phyloP scores from a whole-genome alignment of 1,140 invertebrate genomes.

The Pseudomyrmex sp. region DNA sequence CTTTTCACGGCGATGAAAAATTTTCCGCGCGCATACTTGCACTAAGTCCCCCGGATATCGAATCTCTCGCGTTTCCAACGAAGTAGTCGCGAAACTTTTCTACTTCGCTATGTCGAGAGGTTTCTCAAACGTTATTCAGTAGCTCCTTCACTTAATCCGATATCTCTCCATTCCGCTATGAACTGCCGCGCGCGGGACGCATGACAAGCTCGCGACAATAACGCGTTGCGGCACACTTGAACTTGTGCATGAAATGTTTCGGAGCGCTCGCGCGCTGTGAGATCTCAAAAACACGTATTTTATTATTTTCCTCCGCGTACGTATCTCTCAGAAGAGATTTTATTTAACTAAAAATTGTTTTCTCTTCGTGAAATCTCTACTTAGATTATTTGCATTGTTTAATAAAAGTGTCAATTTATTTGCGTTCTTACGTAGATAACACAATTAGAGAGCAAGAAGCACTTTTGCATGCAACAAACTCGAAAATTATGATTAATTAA shows the following conservation, averaged over 20 bases:
- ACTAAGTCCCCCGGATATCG: conserved; percentile 51
- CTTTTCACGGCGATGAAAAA: conserved; percentile 51
- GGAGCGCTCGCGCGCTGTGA: neutral
- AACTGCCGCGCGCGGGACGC: neutral
- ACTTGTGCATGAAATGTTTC: neutral
- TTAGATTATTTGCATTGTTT: too few relatives aligned
- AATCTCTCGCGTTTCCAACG: conserved; percentile 33
- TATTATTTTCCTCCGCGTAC: neutral
- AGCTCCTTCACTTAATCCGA: conserved; percentile 40
- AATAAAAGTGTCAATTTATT: too few relatives aligned
- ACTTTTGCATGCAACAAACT: too few relatives aligned
- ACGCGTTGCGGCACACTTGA: neutral
- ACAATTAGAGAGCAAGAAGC: too few relatives aligned
- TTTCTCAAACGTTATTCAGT: conserved; percentile 54
- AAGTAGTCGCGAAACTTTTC: conserved; percentile 49
- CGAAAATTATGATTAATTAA: too few relatives aligned
- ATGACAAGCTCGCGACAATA: conserved; percentile 5
- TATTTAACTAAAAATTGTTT: too few relatives aligned
- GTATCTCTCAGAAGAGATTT: neutral
- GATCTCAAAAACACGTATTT: neutral
- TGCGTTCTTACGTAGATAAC: too few relatives aligned
- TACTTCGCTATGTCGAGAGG: conserved; percentile 38
- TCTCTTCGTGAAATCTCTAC: too few relatives aligned
- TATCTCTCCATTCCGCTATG: conserved; percentile 35
- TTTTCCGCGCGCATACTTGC: conserved; percentile 60